Evolutionary conservation across 2,888 invertebrate species (phyloP).

Genomic region (Diarsia dahlii): DNA sequence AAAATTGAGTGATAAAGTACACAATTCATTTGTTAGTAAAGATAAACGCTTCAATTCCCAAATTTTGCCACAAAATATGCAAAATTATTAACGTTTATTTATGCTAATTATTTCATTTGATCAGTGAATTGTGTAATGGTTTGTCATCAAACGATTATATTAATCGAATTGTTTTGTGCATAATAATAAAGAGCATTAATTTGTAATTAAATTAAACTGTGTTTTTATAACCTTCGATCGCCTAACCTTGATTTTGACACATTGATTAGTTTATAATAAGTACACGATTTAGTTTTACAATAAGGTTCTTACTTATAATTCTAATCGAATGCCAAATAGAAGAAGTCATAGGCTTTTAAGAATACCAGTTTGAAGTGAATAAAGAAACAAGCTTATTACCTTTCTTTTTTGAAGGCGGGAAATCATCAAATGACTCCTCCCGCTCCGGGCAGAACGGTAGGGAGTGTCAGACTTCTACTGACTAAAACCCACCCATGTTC

Average conservation of each 20-base stretch:
- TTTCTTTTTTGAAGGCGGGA: too few relatives aligned
- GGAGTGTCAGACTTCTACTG: too few relatives aligned
- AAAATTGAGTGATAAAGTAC: neutral
- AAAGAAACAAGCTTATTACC: too few relatives aligned
- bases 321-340: too few relatives aligned
- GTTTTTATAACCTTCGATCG: neutral
- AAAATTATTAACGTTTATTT: conserved; percentile 9
- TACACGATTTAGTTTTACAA: neutral
- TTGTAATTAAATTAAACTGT: neutral
- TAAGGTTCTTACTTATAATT: neutral
- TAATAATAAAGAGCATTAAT: neutral
- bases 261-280: neutral
- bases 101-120: conserved; percentile 38
- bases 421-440: too few relatives aligned
- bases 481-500: too few relatives aligned
- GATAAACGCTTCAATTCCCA: neutral
- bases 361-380: too few relatives aligned
- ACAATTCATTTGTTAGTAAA: neutral
- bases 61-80: neutral
- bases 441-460: too few relatives aligned
- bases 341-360: too few relatives aligned
- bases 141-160: neutral
- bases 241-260: neutral
- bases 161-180: neutral
- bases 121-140: conserved; percentile 2